phyloP scores from a whole-genome alignment of 1,140 invertebrate genomes.

The Apis dorsata region DNA sequence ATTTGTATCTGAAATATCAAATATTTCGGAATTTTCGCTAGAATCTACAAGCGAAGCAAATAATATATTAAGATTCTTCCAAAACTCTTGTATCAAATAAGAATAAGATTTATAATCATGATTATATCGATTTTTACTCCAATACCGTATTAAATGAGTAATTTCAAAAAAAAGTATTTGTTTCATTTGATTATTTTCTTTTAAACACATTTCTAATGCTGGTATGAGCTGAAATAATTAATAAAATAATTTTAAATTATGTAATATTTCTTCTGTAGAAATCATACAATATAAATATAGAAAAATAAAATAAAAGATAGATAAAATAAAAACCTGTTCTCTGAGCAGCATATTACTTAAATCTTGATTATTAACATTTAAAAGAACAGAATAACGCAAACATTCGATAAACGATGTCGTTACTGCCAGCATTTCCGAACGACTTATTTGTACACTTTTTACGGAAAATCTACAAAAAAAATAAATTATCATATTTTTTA shows the following conservation, averaged over 20 bases:
- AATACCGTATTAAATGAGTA: slow-evolving; percentile 80
- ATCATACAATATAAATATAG: background rate
- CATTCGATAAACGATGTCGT: slow-evolving; percentile 86
- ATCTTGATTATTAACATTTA: slow-evolving; percentile 72
- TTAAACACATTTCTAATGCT: slow-evolving; percentile 77
- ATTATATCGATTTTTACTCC: slow-evolving; percentile 79
- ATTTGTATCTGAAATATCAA: slow-evolving; percentile 12
- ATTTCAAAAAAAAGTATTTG: slow-evolving; percentile 80
- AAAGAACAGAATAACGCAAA: slow-evolving; percentile 82
- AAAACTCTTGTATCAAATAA: slow-evolving; percentile 80
- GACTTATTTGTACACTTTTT: slow-evolving; percentile 79
- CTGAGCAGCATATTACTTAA: slow-evolving; percentile 74
- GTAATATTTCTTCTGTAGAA: background rate
- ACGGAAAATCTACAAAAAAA: slow-evolving; percentile 79
- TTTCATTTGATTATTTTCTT: slow-evolving; percentile 70
- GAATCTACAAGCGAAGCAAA: slow-evolving; percentile 72
- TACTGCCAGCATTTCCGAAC: slow-evolving; percentile 83
- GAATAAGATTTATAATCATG: slow-evolving; percentile 73
- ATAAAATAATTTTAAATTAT: slow-evolving; percentile 14
- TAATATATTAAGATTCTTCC: slow-evolving; percentile 78
- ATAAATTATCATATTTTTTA: slow-evolving; percentile 45
- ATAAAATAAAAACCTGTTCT: slow-evolving; percentile 69
- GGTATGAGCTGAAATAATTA: slow-evolving; percentile 77
- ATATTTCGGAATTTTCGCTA: background rate
- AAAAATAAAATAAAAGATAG: slow-evolving; percentile 21